Percentiles rank a stretch among this genome's conserved stretches.
These are phyloP conservation scores for Eira barbara DNA, from an alignment of 2,113 vertebrate species.

Conservation along the genomic window DNA sequence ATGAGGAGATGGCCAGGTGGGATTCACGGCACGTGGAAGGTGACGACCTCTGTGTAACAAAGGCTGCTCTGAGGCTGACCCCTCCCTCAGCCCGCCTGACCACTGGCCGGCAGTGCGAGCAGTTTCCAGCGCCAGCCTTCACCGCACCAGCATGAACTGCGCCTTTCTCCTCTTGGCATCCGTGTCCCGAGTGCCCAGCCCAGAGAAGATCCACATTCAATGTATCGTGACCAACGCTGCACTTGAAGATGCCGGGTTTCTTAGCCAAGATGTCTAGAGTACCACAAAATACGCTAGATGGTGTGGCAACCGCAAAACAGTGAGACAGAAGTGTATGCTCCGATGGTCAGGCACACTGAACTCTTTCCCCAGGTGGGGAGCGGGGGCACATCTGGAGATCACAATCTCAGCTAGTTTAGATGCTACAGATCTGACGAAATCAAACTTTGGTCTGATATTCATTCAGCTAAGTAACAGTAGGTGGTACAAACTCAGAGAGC, in stretches of 20 bases:
- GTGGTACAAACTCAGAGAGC: not conserved
- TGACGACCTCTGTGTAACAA: not conserved
- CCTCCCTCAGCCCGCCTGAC: accelerated
- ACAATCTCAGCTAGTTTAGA: not conserved
- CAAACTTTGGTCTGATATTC: not conserved
- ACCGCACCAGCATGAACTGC: accelerated
- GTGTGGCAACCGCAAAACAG: not conserved
- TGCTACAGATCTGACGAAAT: not conserved
- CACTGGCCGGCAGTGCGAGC: no score
- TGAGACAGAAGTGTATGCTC: not conserved
- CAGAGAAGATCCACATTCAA: not conserved
- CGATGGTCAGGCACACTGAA: not conserved
- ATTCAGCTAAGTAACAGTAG: not conserved
- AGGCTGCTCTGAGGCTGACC: not conserved
- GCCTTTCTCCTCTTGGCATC: not conserved
- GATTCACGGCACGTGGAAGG: not conserved
- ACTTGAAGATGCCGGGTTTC: not conserved
- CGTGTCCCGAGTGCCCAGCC: not conserved
- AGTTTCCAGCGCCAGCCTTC: not conserved
- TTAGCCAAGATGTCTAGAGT: not conserved
- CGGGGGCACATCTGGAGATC: not conserved
- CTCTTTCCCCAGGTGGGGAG: not conserved
- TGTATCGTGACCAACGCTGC: not conserved
- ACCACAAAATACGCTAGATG: not conserved
- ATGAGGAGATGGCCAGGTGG: not conserved